Conservation (phyloP, 2,888 invertebrate genomes). For the Caenorhabditis sinica region DNA sequence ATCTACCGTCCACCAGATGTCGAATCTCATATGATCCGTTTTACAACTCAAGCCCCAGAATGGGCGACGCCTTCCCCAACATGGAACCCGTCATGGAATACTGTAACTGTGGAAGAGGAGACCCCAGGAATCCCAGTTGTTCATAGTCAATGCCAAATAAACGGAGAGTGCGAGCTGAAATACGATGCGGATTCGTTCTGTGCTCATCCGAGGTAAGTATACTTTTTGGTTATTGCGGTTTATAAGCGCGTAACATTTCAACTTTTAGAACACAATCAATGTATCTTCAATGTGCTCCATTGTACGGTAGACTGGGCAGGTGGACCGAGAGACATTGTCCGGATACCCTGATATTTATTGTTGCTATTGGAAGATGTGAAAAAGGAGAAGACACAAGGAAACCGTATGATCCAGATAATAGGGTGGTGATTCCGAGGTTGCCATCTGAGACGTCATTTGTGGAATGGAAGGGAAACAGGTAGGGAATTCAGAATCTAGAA, state of each 20-base stretch:
- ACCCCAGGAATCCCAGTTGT: neutral
- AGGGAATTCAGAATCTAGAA: neutral
- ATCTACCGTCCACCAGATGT: conserved; percentile 62
- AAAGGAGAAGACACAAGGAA: conserved; percentile 42
- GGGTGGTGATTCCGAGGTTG: conserved; percentile 70
- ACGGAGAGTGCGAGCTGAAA: conserved; percentile 69
- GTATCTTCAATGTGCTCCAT: conserved; percentile 73
- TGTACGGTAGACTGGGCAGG: conserved; percentile 66
- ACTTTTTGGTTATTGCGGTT: neutral
- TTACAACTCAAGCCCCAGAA: conserved; percentile 64
- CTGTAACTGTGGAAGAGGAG: conserved; percentile 51
- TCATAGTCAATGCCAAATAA: conserved; percentile 53
- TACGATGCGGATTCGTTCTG: conserved; percentile 71
- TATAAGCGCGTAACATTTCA: neutral
- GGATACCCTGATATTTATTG: conserved; percentile 67
- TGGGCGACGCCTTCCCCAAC: conserved; percentile 53
- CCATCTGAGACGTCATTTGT: conserved; percentile 66
- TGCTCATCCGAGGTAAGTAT: conserved; percentile 65
- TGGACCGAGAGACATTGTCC: conserved; percentile 73
- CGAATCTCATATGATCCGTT: conserved; percentile 61
- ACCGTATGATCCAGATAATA: conserved; percentile 68
- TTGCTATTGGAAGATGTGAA: conserved; percentile 67
- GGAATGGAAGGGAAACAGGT: conserved; percentile 71
- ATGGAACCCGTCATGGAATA: conserved; percentile 49
- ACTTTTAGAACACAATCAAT: conserved; percentile 63